Percentiles rank a stretch among this genome's conserved stretches.
phyloP scores from a whole-genome alignment of 2,888 invertebrate genomes.

The Pharmacophagus antenor region DNA sequence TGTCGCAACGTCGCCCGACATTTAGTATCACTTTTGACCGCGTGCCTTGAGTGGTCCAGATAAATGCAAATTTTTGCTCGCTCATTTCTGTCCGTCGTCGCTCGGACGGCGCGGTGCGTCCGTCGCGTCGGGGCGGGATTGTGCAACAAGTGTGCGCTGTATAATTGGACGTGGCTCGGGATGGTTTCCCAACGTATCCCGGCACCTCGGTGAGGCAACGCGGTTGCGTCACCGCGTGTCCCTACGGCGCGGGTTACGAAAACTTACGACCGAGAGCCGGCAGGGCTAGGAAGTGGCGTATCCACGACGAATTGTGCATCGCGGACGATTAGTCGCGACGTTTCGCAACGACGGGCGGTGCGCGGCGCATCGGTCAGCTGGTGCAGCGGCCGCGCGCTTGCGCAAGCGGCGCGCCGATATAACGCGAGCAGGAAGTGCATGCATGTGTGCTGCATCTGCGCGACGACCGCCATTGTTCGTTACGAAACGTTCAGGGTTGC shows the following conservation, averaged over 20 bases:
- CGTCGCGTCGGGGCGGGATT: constrained; percentile 51
- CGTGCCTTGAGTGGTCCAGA: not conserved
- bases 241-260: constrained; percentile 79
- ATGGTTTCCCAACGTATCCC: constrained; percentile 79
- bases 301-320: constrained; percentile 51
- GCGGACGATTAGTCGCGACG: constrained; percentile 53
- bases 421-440: constrained; percentile 78
- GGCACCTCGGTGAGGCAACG: constrained; percentile 72
- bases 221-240: constrained; percentile 74
- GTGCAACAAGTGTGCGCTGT: constrained; percentile 64
- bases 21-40: constrained; percentile 6
- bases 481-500: constrained; percentile 79
- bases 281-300: constrained; percentile 56
- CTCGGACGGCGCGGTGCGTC: constrained; percentile 59
- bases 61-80: constrained; percentile 8
- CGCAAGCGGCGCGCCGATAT: constrained; percentile 65
- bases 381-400: constrained; percentile 60
- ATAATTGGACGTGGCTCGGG: constrained; percentile 75
- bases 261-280: constrained; percentile 64
- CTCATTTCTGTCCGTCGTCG: constrained; percentile 46
- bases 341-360: constrained; percentile 62
- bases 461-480: constrained; percentile 71
- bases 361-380: constrained; percentile 58
- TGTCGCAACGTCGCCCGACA: constrained; percentile 32
- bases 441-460: constrained; percentile 77